These are phyloP conservation scores for Argya squamiceps DNA, from an alignment of 2,797 vertebrate species.

Conservation along the genomic window DNA sequence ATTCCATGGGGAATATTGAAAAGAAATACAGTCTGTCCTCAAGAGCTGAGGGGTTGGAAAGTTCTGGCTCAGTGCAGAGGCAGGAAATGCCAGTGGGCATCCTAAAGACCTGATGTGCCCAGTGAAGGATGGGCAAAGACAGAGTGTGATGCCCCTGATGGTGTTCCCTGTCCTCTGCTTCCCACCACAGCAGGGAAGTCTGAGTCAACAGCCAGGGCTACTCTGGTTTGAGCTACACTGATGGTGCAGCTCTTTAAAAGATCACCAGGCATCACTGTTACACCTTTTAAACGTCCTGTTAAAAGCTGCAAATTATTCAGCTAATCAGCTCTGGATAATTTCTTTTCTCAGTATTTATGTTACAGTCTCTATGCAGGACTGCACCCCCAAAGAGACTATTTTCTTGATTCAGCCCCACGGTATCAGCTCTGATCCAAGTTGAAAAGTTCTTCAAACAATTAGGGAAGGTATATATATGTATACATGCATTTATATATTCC, in stretches of 20 bases:
- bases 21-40: not conserved
- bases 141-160: not conserved
- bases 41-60: not conserved
- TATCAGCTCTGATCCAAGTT: not conserved
- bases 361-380: rapidly evolving
- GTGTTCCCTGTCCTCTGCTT: not conserved
- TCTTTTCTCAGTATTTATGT: not conserved
- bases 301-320: not conserved
- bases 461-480: not conserved
- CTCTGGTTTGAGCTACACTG: not conserved
- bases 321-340: not conserved
- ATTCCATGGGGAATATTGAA: not conserved
- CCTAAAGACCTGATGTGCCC: not conserved
- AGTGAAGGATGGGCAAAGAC: not conserved
- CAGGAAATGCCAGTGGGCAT: not conserved
- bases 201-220: not conserved
- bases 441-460: not conserved
- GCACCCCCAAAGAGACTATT: not conserved
- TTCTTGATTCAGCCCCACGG: not conserved
- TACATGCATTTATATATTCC: not conserved
- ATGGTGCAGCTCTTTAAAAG: not conserved
- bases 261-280: not conserved
- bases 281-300: not conserved
- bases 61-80: not conserved
- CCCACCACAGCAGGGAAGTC: not conserved